Evolutionary conservation across 2,888 invertebrate species (phyloP).

Genomic region (Pristionchus arcanus): DNA sequence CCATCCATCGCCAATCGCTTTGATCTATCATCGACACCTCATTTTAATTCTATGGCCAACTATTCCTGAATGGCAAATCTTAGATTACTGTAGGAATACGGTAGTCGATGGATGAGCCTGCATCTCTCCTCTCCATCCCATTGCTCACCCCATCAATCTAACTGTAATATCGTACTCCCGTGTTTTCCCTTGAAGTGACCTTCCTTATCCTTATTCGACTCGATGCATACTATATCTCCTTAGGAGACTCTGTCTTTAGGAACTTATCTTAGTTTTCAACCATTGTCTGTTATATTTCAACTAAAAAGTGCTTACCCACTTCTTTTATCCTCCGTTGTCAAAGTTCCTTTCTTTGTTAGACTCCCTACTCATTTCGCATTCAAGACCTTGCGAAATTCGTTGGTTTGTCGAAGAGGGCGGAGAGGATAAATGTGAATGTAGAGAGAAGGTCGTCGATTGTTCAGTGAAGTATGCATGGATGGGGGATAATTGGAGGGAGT

Average conservation of each 20-base stretch:
- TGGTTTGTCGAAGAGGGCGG: constrained; percentile 4
- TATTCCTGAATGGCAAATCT: neutral
- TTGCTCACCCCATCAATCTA: neutral
- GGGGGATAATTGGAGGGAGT: constrained; percentile 38
- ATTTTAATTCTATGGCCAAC: neutral
- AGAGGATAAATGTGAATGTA: constrained; percentile 44
- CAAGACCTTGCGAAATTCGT: constrained; percentile 45
- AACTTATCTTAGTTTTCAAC: neutral
- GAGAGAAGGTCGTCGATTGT: constrained; percentile 46
- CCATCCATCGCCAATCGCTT: neutral
- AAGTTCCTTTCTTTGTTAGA: constrained; percentile 35
- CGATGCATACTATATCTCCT: constrained; percentile 4
- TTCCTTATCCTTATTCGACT: neutral
- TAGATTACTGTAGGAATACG: constrained; percentile 11
- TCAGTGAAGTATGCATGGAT: constrained; percentile 48
- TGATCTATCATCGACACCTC: constrained; percentile 32
- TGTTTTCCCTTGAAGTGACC: neutral
- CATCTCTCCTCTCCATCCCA: constrained; percentile 12
- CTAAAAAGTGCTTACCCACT: neutral
- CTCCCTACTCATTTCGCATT: constrained; percentile 23
- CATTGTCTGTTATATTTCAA: neutral
- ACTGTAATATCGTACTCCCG: neutral
- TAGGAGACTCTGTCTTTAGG: neutral
- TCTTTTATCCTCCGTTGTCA: no score
- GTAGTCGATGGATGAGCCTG: neutral